Base-by-base conservation (phyloP, 1,140 invertebrate species). In the Coenobita brevimanus region DNA sequence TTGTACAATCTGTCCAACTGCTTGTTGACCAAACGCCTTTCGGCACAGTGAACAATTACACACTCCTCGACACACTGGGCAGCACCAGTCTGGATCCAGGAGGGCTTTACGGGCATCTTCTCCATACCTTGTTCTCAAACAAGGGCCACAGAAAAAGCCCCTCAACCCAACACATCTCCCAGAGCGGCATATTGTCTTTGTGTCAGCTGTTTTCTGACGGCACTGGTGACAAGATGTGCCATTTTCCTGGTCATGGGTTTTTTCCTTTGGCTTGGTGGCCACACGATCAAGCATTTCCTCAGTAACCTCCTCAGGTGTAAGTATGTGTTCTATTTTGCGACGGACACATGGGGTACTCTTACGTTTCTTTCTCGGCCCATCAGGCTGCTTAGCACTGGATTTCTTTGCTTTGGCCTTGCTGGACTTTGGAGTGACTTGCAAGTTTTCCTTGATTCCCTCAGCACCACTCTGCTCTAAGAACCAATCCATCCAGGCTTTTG, bases 201-300 rank as follows among this genome's bases (percentile, higher is more conserved):
- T 91, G 87, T 93, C 93, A 43, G 91, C 69, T 1, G 93, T 93
- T 82, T 93, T 93, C 89, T 93, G 93, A 41, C 93, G 90, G 90
- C 93, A 93, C 88, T 93, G 93, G 78, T 93, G 93, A 78, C 93
- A 93, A 21, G 92, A 92, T 21, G 92, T 92, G 8, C 93, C 93
- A 91, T 92, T 90, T 38, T 91, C 90, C 69, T 89, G 80, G 79
- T 90, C 89, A 30, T 91, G 90, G 0, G 80, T 80, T 64, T 91
- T 91, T 62, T 91, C 85, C 30, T 88, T 91, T 30, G 89, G 79
- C 21, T 73, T 89, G 3, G 67, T 83, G 15, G 90, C 90, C n/a
- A 91, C 86, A 21, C 82, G 64, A 15, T 89, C 80, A n/a, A 91
- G 83, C 89, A 90, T 90, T 21, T 90, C 90, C 15, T 64, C 50